Conservation (phyloP, 2,113 vertebrate species). For the Petroica traversi region DNA sequence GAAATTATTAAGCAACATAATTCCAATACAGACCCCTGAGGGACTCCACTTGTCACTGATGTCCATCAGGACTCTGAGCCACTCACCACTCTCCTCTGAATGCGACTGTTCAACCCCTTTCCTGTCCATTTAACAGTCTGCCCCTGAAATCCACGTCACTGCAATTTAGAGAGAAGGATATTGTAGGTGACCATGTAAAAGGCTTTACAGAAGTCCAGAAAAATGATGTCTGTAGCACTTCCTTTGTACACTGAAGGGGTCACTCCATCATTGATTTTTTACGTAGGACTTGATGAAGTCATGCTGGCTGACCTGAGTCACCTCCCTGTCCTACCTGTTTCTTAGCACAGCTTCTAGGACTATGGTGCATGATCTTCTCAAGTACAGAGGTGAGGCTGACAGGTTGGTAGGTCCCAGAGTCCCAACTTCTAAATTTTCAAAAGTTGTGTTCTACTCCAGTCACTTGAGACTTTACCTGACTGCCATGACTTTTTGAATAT, state of each 20-base stretch:
- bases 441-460: neutral
- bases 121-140: neutral
- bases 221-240: neutral
- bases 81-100: neutral
- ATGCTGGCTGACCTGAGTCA: neutral
- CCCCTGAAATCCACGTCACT: neutral
- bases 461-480: neutral
- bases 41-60: neutral
- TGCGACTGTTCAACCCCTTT: neutral
- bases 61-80: neutral
- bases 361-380: neutral
- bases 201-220: neutral
- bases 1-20: neutral
- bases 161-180: neutral
- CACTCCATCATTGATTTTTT: neutral
- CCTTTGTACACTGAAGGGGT: neutral
- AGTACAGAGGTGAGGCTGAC: neutral
- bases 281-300: neutral
- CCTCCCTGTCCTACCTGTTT: neutral
- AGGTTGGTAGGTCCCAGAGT: neutral
- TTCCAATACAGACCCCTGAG: fast-evolving
- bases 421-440: neutral
- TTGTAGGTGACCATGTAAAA: neutral
- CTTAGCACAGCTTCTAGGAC: neutral
- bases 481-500: neutral